phyloP scores from a whole-genome alignment of 1,140 invertebrate species.

The Brachionus paranguensis region DNA sequence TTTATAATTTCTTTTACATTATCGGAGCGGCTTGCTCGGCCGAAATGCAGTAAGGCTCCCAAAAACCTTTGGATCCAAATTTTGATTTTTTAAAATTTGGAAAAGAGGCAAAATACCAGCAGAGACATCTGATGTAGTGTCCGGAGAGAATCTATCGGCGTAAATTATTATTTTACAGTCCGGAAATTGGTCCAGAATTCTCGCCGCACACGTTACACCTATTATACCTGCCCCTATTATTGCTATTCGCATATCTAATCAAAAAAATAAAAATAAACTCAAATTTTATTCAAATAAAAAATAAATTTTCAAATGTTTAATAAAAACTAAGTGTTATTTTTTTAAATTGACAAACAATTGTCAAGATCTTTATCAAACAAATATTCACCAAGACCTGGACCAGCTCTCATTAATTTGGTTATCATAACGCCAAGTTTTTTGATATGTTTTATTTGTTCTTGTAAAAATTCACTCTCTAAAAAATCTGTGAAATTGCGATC shows the following conservation, averaged over 20 bases:
- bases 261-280: not conserved
- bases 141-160: constrained; percentile 70
- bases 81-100: not conserved
- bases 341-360: not conserved
- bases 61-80: constrained; percentile 48
- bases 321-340: not conserved
- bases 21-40: constrained; percentile 58
- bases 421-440: constrained; percentile 73
- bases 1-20: not conserved
- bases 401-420: constrained; percentile 62
- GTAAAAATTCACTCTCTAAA: constrained; percentile 77
- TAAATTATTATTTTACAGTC: constrained; percentile 66
- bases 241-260: constrained; percentile 37
- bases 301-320: not conserved
- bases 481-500: constrained; percentile 70
- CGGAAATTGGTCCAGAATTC: constrained; percentile 64
- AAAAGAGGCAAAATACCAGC: constrained; percentile 61
- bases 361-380: constrained; percentile 58
- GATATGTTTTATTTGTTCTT: constrained; percentile 75
- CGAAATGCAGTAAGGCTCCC: constrained; percentile 63
- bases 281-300: not conserved
- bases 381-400: constrained; percentile 70
- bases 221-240: constrained; percentile 52
- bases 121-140: constrained; percentile 75
- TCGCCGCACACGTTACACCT: constrained; percentile 53